phyloP scores from a whole-genome alignment of 1,140 invertebrate genomes.

The Drosophila lini region DNA sequence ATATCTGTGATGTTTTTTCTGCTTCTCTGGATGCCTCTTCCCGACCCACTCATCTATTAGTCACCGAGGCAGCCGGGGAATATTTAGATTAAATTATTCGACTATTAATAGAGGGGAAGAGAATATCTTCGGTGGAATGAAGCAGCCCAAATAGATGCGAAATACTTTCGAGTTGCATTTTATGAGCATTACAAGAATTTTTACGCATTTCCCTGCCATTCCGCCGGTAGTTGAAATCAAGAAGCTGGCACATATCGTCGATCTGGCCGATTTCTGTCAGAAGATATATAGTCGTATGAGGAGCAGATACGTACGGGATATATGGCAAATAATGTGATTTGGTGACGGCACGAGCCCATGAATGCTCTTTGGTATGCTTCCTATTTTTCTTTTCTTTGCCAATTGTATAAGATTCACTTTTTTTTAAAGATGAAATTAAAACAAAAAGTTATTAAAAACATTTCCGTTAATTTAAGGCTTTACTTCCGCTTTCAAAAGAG shows the following conservation, averaged over 20 bases:
- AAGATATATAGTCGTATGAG: conserved; percentile 41
- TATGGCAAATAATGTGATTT: conserved; percentile 9
- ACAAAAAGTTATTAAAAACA: too few relatives aligned
- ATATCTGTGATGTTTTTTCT: conserved; percentile 21
- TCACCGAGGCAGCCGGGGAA: conserved; percentile 38
- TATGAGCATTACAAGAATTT: conserved; percentile 53
- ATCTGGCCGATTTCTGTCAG: conserved; percentile 55
- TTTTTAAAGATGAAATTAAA: too few relatives aligned
- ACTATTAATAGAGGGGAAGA: conserved; percentile 45
- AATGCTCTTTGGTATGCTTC: conserved; percentile 30
- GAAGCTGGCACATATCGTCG: conserved; percentile 30
- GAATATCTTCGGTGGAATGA: conserved; percentile 25
- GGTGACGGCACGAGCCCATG: neutral
- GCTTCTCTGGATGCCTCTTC: conserved; percentile 20
- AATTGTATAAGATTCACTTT: neutral
- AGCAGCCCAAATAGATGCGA: conserved; percentile 38
- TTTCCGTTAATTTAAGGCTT: too few relatives aligned
- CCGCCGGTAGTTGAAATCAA: conserved; percentile 32
- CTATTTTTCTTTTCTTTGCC: neutral
- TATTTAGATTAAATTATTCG: conserved; percentile 40
- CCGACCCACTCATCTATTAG: conserved; percentile 43
- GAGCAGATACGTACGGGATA: conserved; percentile 26
- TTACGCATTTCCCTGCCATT: conserved; percentile 26
- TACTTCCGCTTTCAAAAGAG: too few relatives aligned
- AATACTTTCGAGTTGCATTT: conserved; percentile 45